A percentile compares a stretch with the other conserved stretches of the same genome.
Evolutionary conservation across 1,140 invertebrate species (phyloP).

Genomic region (Caenorhabditis latens): DNA sequence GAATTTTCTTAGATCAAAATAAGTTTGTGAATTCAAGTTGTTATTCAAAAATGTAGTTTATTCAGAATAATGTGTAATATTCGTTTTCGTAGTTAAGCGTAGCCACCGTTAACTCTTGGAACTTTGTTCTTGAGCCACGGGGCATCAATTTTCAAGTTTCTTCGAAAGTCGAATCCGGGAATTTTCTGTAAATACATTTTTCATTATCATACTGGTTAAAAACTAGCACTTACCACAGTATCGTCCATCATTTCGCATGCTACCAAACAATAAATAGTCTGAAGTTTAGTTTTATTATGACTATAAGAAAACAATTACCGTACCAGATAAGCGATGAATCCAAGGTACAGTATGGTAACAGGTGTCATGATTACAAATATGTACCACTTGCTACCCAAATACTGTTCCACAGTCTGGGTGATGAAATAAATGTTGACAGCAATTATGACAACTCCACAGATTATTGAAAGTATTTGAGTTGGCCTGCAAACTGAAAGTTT

Average conservation of each 20-base stretch:
- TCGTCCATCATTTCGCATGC: neutral
- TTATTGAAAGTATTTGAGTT: conserved; percentile 65
- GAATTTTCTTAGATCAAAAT: too few relatives aligned
- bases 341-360: neutral
- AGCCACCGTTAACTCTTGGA: neutral
- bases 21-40: too few relatives aligned
- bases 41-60: too few relatives aligned
- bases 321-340: neutral
- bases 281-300: neutral
- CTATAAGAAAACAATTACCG: neutral
- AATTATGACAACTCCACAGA: conserved; percentile 83
- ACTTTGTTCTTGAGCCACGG: neutral
- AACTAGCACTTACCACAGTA: neutral
- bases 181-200: neutral
- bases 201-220: too few relatives aligned
- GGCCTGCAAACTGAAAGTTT: conserved; percentile 65
- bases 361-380: neutral
- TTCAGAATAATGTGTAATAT: too few relatives aligned
- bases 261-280: conserved; percentile 14
- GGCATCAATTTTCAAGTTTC: neutral
- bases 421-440: conserved; percentile 86
- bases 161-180: conserved; percentile 6
- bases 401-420: neutral
- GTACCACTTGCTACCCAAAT: neutral
- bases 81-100: too few relatives aligned